These are phyloP conservation scores for Drosophila picticornis DNA, from an alignment of 2,888 invertebrate genomes.

Conservation along the genomic window DNA sequence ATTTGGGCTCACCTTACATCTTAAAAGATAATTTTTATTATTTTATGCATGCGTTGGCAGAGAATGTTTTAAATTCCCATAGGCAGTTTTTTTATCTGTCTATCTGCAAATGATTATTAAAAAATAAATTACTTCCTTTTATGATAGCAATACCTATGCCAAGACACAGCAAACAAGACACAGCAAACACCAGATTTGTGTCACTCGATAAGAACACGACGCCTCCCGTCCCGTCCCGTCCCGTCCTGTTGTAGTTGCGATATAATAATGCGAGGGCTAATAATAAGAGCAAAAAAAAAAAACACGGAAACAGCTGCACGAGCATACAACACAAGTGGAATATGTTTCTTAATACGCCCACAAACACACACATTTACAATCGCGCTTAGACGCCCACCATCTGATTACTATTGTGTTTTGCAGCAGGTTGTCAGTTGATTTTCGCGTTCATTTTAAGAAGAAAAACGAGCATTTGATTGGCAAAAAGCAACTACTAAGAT, in stretches of 20 bases:
- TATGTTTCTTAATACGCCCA: constrained; percentile 37
- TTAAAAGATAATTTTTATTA: neutral
- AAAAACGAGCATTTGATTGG: constrained; percentile 45
- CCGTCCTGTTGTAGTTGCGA: constrained; percentile 31
- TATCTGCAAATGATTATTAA: neutral
- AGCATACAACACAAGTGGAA: constrained; percentile 40
- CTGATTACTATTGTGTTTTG: constrained; percentile 42
- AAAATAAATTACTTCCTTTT: neutral
- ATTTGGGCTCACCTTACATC: neutral
- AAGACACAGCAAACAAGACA: neutral
- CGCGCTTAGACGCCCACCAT: neutral
- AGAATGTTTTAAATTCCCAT: neutral
- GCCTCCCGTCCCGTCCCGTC: neutral
- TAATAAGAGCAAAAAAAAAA: constrained; percentile 27
- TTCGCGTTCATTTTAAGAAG: constrained; percentile 15
- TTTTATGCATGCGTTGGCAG: neutral
- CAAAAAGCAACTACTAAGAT: neutral
- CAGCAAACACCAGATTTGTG: constrained; percentile 51
- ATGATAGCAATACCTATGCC: neutral
- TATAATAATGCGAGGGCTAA: constrained; percentile 38
- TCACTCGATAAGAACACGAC: constrained; percentile 57
- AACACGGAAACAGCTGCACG: constrained; percentile 51
- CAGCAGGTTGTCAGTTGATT: constrained; percentile 30
- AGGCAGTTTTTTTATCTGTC: neutral
- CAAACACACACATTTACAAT: neutral